A percentile compares a stretch with the other conserved stretches of the same genome.
phyloP scores from a whole-genome alignment of 37 sponge, comb jelly and placozoan species.

The Ephydatia muelleri region DNA sequence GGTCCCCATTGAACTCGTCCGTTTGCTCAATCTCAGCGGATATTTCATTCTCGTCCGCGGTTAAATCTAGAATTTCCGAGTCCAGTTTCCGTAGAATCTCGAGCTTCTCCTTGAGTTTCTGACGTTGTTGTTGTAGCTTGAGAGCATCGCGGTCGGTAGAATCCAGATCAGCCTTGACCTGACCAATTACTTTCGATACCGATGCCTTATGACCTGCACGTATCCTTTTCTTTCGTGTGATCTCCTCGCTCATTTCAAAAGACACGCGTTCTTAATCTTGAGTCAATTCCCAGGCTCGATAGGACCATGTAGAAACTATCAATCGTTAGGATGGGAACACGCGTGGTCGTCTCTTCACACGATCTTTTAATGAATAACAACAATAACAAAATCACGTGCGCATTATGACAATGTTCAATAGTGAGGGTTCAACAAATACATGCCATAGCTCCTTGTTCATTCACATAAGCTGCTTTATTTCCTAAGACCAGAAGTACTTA shows the following conservation, averaged over 20 bases:
- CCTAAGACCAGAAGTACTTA: no score
- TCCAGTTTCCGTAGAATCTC: neutral
- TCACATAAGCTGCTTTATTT: no score
- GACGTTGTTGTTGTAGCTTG: constrained; percentile 2
- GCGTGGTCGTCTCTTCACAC: no score
- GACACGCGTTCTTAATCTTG: no score
- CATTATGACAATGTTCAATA: no score
- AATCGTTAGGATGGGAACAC: neutral
- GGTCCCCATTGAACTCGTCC: no score
- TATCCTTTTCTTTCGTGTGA: constrained; percentile 5
- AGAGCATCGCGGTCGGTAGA: neutral
- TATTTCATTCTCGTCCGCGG: constrained; percentile 15
- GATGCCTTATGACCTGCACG: constrained; percentile 14
- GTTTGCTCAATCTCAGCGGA: neutral
- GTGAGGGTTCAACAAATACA: no score
- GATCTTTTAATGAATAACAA: no score
- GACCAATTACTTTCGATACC: neutral
- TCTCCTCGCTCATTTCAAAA: no score
- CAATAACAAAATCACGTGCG: no score
- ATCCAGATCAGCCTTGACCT: neutral
- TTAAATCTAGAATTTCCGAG: constrained; percentile 11
- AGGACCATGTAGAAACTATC: constrained; percentile 35
- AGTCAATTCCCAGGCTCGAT: constrained; percentile 10
- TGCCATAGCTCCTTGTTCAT: no score
- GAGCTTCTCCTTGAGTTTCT: constrained; percentile 11